Conservation (phyloP, 2,888 invertebrate species). For the Limenitis arthemis region DNA sequence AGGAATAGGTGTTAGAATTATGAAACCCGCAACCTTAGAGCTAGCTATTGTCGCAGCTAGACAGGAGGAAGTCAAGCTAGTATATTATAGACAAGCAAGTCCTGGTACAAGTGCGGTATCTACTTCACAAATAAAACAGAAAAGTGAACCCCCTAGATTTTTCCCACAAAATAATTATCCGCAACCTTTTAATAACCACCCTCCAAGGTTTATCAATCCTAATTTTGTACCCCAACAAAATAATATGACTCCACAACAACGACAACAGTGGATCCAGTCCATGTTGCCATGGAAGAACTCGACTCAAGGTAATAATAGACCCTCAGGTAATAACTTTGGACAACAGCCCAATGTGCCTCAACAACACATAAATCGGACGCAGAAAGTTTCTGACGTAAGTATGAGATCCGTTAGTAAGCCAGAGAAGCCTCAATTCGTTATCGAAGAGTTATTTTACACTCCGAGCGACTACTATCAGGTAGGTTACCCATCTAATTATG, state of each 20-base stretch:
- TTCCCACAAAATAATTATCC: not conserved
- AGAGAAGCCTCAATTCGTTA: not conserved
- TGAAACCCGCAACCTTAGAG: not conserved
- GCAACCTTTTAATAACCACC: not conserved
- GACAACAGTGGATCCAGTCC: not conserved
- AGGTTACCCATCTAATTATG: not conserved
- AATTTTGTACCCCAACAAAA: not conserved
- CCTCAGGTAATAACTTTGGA: not conserved
- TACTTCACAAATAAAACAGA: not conserved
- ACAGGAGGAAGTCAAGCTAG: not conserved
- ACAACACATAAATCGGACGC: not conserved
- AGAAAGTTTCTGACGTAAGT: not conserved
- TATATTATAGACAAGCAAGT: not conserved
- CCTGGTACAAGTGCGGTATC: not conserved
- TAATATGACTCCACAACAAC: not conserved
- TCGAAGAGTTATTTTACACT: not conserved
- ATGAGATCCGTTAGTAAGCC: not conserved
- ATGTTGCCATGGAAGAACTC: not conserved
- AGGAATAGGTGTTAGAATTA: not conserved
- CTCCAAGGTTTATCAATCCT: not conserved
- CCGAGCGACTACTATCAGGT: not conserved
- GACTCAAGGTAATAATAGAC: not conserved
- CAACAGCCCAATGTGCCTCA: not conserved
- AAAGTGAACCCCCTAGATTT: not conserved
- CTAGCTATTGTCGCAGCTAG: not conserved